Percentiles rank a stretch among this genome's conserved stretches.
Conservation (phyloP, 2,113 vertebrate genomes). For the Anser cygnoides region DNA sequence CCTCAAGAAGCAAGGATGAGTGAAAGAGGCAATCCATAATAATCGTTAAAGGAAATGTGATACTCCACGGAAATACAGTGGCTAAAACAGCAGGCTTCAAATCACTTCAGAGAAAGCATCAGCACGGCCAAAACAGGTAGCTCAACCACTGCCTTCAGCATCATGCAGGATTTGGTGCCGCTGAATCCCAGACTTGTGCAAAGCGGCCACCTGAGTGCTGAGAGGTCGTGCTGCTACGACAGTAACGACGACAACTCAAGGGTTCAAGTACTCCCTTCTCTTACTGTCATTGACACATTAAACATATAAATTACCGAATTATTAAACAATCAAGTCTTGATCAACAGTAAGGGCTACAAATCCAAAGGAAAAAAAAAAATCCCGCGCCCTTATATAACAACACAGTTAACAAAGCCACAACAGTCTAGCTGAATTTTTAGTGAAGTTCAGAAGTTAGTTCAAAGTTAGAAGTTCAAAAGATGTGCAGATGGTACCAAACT, state of each 20-base stretch:
- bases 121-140: fast-evolving
- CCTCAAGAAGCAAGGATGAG: not conserved
- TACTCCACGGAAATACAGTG: not conserved
- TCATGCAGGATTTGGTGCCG: not conserved
- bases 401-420: not conserved
- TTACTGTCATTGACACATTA: not conserved
- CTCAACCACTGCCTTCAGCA: not conserved
- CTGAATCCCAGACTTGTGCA: not conserved
- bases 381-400: not conserved
- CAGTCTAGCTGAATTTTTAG: not conserved
- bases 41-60: not conserved
- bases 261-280: not conserved
- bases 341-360: not conserved
- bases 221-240: not conserved
- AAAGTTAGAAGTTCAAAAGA: too few species aligned
- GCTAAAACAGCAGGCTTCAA: not conserved
- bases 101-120: not conserved
- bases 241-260: not conserved
- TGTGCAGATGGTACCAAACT: fast-evolving
- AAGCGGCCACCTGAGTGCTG: not conserved
- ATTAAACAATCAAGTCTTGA: not conserved
- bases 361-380: not conserved
- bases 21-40: not conserved
- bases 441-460: too few species aligned
- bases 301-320: not conserved